phyloP scores from a whole-genome alignment of 2,797 vertebrate species.

The Yasuhikotakia modesta region DNA sequence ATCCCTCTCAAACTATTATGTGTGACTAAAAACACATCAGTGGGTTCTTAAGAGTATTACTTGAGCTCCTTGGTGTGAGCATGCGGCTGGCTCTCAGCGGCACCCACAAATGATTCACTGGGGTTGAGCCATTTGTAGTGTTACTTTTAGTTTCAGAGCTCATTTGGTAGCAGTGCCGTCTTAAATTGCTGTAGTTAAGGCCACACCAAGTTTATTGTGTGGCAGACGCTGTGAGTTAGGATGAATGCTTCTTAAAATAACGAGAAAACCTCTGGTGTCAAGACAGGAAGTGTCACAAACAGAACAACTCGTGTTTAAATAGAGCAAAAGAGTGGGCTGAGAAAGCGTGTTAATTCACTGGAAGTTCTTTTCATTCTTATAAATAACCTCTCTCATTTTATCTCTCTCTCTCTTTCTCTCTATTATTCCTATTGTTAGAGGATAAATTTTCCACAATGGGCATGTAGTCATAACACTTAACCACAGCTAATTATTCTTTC shows the following conservation, averaged over 20 bases:
- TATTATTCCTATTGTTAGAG: slow-evolving; percentile 56
- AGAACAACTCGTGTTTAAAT: slow-evolving; percentile 72
- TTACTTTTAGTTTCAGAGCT: slow-evolving; percentile 5
- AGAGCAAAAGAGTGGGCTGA: slow-evolving; percentile 68
- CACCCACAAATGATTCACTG: background rate
- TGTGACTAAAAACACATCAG: background rate
- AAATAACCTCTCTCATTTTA: slow-evolving; percentile 64
- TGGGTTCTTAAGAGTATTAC: background rate
- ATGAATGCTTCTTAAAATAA: slow-evolving; percentile 38
- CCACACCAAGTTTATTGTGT: slow-evolving; percentile 2
- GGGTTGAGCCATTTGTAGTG: background rate
- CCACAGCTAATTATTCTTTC: slow-evolving; percentile 45
- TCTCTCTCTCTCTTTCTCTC: slow-evolving; percentile 14
- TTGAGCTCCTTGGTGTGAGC: background rate
- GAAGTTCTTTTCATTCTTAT: slow-evolving; percentile 65
- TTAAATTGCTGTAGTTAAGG: slow-evolving; percentile 15
- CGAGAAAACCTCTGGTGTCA: slow-evolving; percentile 39
- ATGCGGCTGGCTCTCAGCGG: background rate
- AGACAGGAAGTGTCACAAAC: slow-evolving; percentile 54
- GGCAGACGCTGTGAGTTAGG: slow-evolving; percentile 10
- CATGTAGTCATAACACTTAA: slow-evolving; percentile 61
- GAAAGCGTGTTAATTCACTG: slow-evolving; percentile 60
- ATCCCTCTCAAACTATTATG: background rate
- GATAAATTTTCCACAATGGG: slow-evolving; percentile 66
- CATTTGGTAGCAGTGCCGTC: slow-evolving; percentile 4